phyloP scores from a whole-genome alignment of 1,140 invertebrate species.

The Hylyphantes graminicola region DNA sequence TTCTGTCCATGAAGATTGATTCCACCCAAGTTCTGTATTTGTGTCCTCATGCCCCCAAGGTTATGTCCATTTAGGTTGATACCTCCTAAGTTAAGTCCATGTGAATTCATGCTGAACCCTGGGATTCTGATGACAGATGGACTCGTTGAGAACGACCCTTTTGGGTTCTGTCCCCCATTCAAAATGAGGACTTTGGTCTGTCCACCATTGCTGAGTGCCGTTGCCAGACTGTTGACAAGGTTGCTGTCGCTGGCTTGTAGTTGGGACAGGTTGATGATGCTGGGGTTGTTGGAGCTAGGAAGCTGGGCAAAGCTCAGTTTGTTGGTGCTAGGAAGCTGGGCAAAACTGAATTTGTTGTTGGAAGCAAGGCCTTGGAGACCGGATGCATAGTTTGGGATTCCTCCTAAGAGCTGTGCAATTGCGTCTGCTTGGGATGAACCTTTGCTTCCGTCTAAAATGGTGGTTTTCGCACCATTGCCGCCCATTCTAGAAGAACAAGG shows the following conservation, averaged over 20 bases:
- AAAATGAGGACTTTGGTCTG: neutral
- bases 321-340: neutral
- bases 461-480: slow-evolving; percentile 12
- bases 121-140: neutral
- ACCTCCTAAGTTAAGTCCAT: neutral
- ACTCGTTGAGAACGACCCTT: too few relatives aligned
- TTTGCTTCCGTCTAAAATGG: slow-evolving; percentile 12
- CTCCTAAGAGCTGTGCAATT: neutral
- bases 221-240: slow-evolving; percentile 9
- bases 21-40: neutral
- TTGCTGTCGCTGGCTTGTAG: slow-evolving; percentile 8
- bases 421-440: neutral
- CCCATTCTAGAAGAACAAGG: neutral
- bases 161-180: neutral
- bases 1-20: slow-evolving; percentile 11
- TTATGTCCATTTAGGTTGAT: neutral
- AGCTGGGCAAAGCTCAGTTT: neutral
- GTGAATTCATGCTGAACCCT: neutral
- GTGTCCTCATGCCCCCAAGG: neutral
- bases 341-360: neutral
- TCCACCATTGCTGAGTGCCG: neutral
- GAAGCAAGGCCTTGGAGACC: neutral
- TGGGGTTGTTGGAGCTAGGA: neutral
- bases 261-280: slow-evolving; percentile 25
- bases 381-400: neutral